Base-by-base conservation (phyloP, 23 tunicate genomes). In the Ascidia mentula region DNA sequence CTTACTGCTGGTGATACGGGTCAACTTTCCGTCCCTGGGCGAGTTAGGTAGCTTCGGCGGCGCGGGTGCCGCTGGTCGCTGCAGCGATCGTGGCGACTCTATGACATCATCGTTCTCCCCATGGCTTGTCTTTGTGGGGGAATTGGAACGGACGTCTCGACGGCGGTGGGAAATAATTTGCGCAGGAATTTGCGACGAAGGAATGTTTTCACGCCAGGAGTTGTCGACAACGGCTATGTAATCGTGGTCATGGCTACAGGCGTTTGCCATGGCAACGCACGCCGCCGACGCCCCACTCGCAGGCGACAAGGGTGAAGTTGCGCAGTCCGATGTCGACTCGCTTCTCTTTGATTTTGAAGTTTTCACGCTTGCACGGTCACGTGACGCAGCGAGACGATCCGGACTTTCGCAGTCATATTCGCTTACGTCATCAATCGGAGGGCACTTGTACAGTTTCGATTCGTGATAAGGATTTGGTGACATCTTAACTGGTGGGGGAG, bases 231-330 rank as follows among this genome's bases (percentile, higher is more conserved):
- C 65, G 15, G 87, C 40, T 20, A 65, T 31, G 76, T 91, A 91
- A 75, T 91, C 97, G 69, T 91, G 97, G 78, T 91, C 97, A 59
- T 91, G 97, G 40, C 83, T 86, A 81, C 97, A 91, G 17, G 97
- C 97, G 39, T 85, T 91, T 15, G 87, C 89, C 87, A 86, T 91
- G 8, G 97, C 97, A 39, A 84, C 65, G 73, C 86, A 85, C 20
- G 89, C 97, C 4, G 89, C 91, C 4, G 97, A 91, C 0, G 86
- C 82, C 7, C 96, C 89, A 40, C 72, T 73, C 7, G 84, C 76
- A 0, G 94, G 88, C 37, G 88, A 83, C 37, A 74, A 60, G 0
- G 94, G 72, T 9, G 84, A 59, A 30, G 13, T 30, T 39, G 36
- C 40, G 18, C 78, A 37, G 40, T 74, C 78, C 18, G 78, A 38